Percentiles rank a stretch among this genome's conserved stretches.
Evolutionary conservation across 2,113 vertebrate species (phyloP).

Genomic region (Bagarius yarrelli): DNA sequence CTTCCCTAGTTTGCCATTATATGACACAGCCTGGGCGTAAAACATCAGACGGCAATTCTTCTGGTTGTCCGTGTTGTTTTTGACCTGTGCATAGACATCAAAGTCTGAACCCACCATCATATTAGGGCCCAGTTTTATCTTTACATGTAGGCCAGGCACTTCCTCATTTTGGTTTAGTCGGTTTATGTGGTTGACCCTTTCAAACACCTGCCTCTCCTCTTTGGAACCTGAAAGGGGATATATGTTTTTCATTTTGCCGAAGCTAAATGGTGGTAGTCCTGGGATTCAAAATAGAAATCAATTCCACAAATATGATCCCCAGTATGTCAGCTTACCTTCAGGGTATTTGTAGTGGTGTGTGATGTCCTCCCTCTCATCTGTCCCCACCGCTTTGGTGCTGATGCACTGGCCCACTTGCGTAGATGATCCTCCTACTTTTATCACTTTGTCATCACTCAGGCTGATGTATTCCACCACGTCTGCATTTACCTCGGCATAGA

Average conservation of each 20-base stretch:
- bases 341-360: constrained; percentile 60
- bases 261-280: background rate
- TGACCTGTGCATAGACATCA: constrained; percentile 73
- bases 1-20: constrained; percentile 72
- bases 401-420: constrained; percentile 75
- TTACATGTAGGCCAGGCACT: constrained; percentile 71
- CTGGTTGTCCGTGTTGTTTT: constrained; percentile 63
- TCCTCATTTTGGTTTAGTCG: constrained; percentile 59
- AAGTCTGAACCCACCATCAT: constrained; percentile 81
- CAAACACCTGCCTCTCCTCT: constrained; percentile 77
- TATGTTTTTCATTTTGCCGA: background rate
- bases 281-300: background rate
- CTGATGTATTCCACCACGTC: constrained; percentile 78
- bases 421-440: constrained; percentile 62
- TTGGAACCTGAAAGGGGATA: constrained; percentile 72
- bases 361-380: constrained; percentile 80
- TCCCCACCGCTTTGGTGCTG: constrained; percentile 87
- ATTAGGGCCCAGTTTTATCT: constrained; percentile 76
- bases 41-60: constrained; percentile 70
- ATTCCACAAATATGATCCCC: background rate
- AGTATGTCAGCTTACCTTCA: constrained; percentile 72
- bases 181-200: constrained; percentile 73
- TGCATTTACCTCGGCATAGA: constrained; percentile 90
- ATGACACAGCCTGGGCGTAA: constrained; percentile 67
- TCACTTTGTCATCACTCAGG: constrained; percentile 59